Evolutionary conservation across 1,140 invertebrate genomes (phyloP).

Genomic region (Chelonus insularis): DNA sequence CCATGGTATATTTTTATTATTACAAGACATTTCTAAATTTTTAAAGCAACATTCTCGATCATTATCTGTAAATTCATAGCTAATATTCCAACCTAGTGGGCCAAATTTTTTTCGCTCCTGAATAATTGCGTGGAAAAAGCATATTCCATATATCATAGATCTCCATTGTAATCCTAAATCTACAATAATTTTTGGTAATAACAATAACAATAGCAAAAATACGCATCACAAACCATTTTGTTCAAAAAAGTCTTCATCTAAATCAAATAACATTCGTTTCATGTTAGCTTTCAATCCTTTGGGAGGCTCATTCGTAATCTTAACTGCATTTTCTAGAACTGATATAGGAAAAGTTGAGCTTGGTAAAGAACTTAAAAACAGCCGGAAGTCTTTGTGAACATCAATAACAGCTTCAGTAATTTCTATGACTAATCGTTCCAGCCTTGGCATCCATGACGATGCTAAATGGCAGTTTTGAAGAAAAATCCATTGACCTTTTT

Average conservation of each 20-base stretch:
- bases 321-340: slow-evolving; percentile 88
- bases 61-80: slow-evolving; percentile 90
- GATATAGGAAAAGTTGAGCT: slow-evolving; percentile 84
- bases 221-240: slow-evolving; percentile 66
- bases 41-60: slow-evolving; percentile 86
- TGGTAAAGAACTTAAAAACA: slow-evolving; percentile 88
- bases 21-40: slow-evolving; percentile 83
- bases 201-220: background rate
- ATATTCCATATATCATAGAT: slow-evolving; percentile 75
- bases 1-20: slow-evolving; percentile 74
- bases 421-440: slow-evolving; percentile 72
- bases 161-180: slow-evolving; percentile 74
- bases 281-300: slow-evolving; percentile 84
- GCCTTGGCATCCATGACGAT: slow-evolving; percentile 83
- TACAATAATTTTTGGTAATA: slow-evolving; percentile 41
- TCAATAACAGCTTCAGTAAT: slow-evolving; percentile 67
- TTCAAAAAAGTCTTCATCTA: slow-evolving; percentile 79
- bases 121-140: slow-evolving; percentile 91
- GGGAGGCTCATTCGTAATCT: slow-evolving; percentile 91
- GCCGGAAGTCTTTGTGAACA: slow-evolving; percentile 73
- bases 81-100: slow-evolving; percentile 92
- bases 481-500: slow-evolving; percentile 81
- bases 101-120: slow-evolving; percentile 93
- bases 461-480: slow-evolving; percentile 91
- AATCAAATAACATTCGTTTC: slow-evolving; percentile 77